phyloP scores from a whole-genome alignment of 2,888 invertebrate genomes.

The Sympetrum striolatum region DNA sequence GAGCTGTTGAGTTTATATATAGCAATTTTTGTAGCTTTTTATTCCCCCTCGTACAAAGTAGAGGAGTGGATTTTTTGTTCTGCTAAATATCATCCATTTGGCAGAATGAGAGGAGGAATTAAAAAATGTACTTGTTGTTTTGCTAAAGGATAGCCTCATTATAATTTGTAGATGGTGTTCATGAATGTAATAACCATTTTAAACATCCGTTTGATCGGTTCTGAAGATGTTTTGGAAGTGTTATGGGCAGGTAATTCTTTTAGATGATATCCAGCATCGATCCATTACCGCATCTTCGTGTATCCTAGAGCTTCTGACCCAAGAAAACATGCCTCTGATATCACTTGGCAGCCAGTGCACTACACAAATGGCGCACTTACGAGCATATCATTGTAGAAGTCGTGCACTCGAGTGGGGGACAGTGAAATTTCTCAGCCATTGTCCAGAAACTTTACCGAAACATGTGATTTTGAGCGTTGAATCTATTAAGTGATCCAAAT shows the following conservation, averaged over 20 bases:
- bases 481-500: conserved; percentile 9
- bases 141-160: background rate
- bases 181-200: background rate
- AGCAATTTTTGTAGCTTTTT: conserved; percentile 1
- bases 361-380: background rate
- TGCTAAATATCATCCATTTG: background rate
- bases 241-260: background rate
- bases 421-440: conserved; percentile 19
- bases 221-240: background rate
- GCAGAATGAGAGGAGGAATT: background rate
- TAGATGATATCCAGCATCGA: background rate
- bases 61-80: background rate
- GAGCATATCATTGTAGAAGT: conserved; percentile 35
- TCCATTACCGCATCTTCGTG: background rate
- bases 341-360: conserved; percentile 22
- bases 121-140: background rate
- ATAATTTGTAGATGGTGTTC: background rate
- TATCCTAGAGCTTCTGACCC: conserved; percentile 2
- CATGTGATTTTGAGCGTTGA: conserved; percentile 23
- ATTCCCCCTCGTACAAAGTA: background rate
- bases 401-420: background rate
- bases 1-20: background rate
- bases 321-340: conserved; percentile 1
- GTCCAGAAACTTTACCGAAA: background rate
- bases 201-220: background rate